Evolutionary conservation across 2,113 vertebrate species (phyloP), one percentile per base, ranked within the genome.

Genomic region (Uria aalge): DNA sequence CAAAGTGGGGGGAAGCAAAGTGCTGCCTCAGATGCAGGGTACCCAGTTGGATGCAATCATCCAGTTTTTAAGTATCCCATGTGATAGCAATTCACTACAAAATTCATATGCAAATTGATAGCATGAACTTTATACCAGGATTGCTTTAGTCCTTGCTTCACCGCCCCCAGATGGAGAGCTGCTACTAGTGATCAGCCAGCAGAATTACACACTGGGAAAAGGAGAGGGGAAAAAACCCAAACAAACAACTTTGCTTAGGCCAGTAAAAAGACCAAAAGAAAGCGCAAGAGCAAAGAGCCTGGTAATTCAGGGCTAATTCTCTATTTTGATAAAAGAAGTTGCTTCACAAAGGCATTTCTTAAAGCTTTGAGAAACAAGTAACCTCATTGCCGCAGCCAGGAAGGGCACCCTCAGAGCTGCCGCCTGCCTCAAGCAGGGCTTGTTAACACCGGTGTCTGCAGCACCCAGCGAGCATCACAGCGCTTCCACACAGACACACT

Each of bases 371-470:
- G 22, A 59, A 62, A 36, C 5, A 66, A 74, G 26, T 8, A 88
- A 55, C 27, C 16, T 8, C 21, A 62, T 22, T 11, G 8, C 8
- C 21, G 48, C 24, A 45, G 47, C 27, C 52, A 53, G 45, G 36
- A 82, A 66, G 8, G 23, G 23, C 27, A 72, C 2, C 24, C 45
- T 45, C 16, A 11, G 45, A 23, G 68, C 62, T 2, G 9, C 5
- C 18, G 80, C 63, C 55, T 13, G 17, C 45, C 63, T 57, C 32
- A 15, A 26, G 26, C 15, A 75, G 43, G 34, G 57, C 15, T 63
- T 41, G 13, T 12, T 4, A 30, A 2, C 5, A 22, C 18, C 6
- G 0, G 0, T 1, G 22, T 8, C 55, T 50, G 19, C 67, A 83
- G n/a, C 1, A 2, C 13, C 22, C 71, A 27, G 63, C 10, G 23